Base-by-base conservation (phyloP, 53 echinoderm and acorn worm genomes). In the Echinarachnius parma region DNA sequence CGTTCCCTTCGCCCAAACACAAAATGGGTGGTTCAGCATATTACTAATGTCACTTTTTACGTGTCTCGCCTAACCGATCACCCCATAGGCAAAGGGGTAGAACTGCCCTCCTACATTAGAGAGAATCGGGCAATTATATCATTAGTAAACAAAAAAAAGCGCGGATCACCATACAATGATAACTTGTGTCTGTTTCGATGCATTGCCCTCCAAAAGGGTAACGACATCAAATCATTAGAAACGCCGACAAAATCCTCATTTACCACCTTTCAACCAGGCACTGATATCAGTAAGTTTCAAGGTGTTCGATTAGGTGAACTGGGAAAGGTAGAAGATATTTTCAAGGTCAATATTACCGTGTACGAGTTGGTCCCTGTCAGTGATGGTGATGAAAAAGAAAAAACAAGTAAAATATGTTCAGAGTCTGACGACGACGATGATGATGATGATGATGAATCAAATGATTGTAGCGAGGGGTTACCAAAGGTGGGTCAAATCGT, bases 11-110 rank as follows among this genome's bases (percentile, higher is more conserved):
- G 77, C 50, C 46, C 79, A 34, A 58, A 80, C 26, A 60, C 80
- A 2, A 68, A 49, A 56, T 70, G 80, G 80, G 80, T 70, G 3
- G 80, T 80, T 33, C 48, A 80, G 32, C n/a, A 60, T 46, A 33
- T 80, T 16, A 69, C 80, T 0, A 69, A 80, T 29, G 34, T 68
- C 47, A 69, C 48, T 9, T 79, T 79, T 27, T 79, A 42, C 30
- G 58, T 79, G 19, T 67, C 9, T 57, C 66, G 31, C 7, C 21
- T 77, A 4, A 30, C 25, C 19, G 60, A 69, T 28, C 69, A 80
- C 48, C 61, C 68, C 1, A 69, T 59, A 3, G 69, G 80, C 63
- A 34, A 44, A 22, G 29, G 18, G 4, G 21, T 30, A 18, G 26
- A 60, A 10, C 34, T 76, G 7, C 76, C 76, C 0, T 15, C 13